Evolutionary conservation across 2,113 vertebrate species (phyloP).

Genomic region (Zosterops pallidus): DNA sequence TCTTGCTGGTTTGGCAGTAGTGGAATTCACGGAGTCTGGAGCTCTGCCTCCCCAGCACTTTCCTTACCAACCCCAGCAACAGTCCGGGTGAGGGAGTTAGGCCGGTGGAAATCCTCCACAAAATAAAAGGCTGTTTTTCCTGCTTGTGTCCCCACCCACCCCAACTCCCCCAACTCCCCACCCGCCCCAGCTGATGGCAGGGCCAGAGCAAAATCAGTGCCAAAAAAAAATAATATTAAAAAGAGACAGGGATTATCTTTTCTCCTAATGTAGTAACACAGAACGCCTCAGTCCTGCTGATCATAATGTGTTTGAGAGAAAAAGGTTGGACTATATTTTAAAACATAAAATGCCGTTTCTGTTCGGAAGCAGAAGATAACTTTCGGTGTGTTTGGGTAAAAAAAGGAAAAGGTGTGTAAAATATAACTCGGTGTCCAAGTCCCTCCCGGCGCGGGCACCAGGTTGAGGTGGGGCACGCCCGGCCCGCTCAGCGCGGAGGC

Average conservation of each 20-base stretch:
- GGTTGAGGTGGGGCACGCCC: accelerated
- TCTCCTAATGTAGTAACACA: accelerated
- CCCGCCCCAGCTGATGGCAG: accelerated
- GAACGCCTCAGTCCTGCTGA: background rate
- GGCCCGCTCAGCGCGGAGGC: accelerated
- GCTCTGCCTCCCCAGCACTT: background rate
- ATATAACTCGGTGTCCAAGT: accelerated
- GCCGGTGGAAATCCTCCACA: too few species aligned
- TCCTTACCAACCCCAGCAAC: background rate
- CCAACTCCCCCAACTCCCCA: too few species aligned
- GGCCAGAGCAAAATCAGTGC: background rate
- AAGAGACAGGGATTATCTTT: background rate
- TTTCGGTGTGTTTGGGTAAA: background rate
- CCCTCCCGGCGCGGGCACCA: accelerated
- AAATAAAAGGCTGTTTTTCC: background rate
- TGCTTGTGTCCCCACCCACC: accelerated
- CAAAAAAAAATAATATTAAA: accelerated
- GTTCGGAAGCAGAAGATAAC: background rate
- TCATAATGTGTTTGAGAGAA: background rate
- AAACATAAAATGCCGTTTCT: background rate
- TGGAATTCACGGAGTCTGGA: background rate
- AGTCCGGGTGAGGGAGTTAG: background rate
- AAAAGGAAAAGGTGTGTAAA: background rate
- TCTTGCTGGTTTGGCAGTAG: background rate
- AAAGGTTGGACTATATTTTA: background rate